phyloP scores from a whole-genome alignment of 2,888 invertebrate genomes.

The Drosophila stalkeri region DNA sequence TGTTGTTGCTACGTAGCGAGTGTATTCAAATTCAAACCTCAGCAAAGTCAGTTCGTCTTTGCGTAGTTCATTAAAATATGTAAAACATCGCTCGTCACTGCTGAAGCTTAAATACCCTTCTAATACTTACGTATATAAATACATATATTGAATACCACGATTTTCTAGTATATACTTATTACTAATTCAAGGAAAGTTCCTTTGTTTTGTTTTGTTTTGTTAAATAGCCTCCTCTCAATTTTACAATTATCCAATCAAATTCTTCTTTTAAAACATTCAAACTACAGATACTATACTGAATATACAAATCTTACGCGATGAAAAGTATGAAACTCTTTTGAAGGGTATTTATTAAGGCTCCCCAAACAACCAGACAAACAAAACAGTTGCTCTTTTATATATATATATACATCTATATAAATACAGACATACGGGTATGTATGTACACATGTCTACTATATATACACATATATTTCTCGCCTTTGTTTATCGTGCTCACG shows the following conservation, averaged over 20 bases:
- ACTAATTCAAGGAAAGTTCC: no score
- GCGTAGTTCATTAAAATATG: conserved; percentile 73
- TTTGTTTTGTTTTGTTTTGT: no score
- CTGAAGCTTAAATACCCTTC: neutral
- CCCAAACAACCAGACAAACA: conserved; percentile 1
- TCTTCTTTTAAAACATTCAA: neutral
- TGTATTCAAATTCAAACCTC: conserved; percentile 65
- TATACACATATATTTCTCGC: conserved; percentile 42
- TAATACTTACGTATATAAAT: no score
- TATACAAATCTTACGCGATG: neutral
- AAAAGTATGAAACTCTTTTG: neutral
- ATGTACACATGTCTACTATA: conserved; percentile 14
- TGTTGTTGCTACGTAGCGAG: conserved; percentile 29
- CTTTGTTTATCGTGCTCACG: conserved; percentile 70
- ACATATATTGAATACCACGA: no score
- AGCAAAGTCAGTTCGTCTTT: conserved; percentile 32
- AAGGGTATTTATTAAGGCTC: conserved; percentile 27
- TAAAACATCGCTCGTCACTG: neutral
- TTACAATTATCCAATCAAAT: neutral
- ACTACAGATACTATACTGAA: neutral
- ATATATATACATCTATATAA: conserved; percentile 26
- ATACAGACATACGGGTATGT: conserved; percentile 28
- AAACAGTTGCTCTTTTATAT: conserved; percentile 66
- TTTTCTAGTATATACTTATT: no score
- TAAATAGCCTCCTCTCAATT: no score